These are phyloP conservation scores for Malachius bipustulatus DNA, from an alignment of 2,888 invertebrate genomes.

Conservation along the genomic window DNA sequence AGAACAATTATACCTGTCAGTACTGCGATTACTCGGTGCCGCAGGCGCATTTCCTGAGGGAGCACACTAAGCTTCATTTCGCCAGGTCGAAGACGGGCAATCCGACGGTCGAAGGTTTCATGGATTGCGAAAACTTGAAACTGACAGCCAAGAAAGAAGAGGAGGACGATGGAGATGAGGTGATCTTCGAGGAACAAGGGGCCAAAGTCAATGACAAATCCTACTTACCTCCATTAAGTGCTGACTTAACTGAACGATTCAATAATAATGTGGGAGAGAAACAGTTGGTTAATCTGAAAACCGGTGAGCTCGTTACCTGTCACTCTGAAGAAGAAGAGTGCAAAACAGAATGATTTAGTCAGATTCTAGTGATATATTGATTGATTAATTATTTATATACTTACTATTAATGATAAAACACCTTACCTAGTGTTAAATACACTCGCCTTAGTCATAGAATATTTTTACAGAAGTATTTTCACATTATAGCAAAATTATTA, in stretches of 20 bases:
- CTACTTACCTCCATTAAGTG: constrained; percentile 25
- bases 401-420: not conserved
- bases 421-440: constrained; percentile 15
- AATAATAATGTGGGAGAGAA: constrained; percentile 35
- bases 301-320: constrained; percentile 31
- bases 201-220: constrained; percentile 20
- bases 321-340: constrained; percentile 19
- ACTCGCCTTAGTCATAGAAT: constrained; percentile 30
- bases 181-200: constrained; percentile 28
- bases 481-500: not conserved
- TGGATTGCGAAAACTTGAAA: constrained; percentile 47
- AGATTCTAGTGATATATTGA: not conserved
- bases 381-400: constrained; percentile 3
- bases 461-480: constrained; percentile 33
- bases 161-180: constrained; percentile 17
- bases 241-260: constrained; percentile 26
- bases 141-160: constrained; percentile 39
- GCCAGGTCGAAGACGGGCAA: constrained; percentile 42
- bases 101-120: constrained; percentile 49
- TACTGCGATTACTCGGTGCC: constrained; percentile 73
- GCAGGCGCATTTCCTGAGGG: constrained; percentile 60
- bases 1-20: constrained; percentile 56
- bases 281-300: constrained; percentile 33
- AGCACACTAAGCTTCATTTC: constrained; percentile 73
- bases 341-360: constrained; percentile 25